A percentile compares a stretch with the other conserved stretches of the same genome.
These are phyloP conservation scores for Luperina testacea DNA, from an alignment of 2,888 invertebrate species.

Conservation along the genomic window DNA sequence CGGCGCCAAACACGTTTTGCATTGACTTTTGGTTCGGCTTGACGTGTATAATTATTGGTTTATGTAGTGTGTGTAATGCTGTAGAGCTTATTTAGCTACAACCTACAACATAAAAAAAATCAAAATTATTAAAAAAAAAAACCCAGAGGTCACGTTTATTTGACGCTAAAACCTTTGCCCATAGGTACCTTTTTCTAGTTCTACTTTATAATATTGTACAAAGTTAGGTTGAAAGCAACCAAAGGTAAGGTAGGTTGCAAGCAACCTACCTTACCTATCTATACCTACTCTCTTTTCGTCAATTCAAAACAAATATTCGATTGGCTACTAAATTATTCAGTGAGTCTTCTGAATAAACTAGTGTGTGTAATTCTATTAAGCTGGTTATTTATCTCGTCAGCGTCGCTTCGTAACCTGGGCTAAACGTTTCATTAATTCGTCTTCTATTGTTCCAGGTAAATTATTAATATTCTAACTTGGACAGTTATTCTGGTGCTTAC, in stretches of 20 bases:
- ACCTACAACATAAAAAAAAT: neutral
- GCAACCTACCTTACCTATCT: neutral
- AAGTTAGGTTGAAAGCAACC: neutral
- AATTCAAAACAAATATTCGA: neutral
- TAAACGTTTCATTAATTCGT: constrained; percentile 63
- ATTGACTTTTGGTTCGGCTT: neutral
- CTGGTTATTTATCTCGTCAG: constrained; percentile 54
- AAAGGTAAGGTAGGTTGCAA: neutral
- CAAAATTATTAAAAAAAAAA: neutral
- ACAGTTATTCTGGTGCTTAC: constrained; percentile 22
- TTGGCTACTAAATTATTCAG: neutral
- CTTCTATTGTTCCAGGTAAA: constrained; percentile 66
- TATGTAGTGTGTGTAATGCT: no score
- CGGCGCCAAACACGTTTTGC: neutral
- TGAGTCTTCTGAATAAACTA: constrained; percentile 5
- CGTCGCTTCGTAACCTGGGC: constrained; percentile 55
- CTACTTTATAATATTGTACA: neutral
- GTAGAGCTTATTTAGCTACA: neutral
- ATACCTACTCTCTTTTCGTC: neutral
- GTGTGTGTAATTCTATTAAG: constrained; percentile 31
- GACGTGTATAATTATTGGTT: neutral
- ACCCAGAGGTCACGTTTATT: neutral
- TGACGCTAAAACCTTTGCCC: neutral
- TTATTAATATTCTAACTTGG: constrained; percentile 52
- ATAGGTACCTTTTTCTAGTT: neutral